phyloP scores from a whole-genome alignment of 2,888 invertebrate genomes.

The Plemyria rubiginata region DNA sequence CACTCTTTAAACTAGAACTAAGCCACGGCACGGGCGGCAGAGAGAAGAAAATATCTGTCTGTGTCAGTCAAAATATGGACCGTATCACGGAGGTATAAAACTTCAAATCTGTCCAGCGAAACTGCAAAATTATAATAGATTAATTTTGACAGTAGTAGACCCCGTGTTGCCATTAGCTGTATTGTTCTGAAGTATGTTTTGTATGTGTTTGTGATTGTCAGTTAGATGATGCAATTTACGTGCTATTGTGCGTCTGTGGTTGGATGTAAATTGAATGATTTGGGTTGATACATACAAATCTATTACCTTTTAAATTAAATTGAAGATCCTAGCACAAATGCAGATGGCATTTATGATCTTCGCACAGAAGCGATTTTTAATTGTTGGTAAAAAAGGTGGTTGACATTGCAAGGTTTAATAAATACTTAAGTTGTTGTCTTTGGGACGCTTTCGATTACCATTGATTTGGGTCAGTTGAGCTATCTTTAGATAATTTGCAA shows the following conservation, averaged over 20 bases:
- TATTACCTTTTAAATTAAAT: background rate
- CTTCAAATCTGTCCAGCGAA: background rate
- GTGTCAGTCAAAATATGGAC: background rate
- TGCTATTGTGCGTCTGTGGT: constrained; percentile 20
- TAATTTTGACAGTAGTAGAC: background rate
- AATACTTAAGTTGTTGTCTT: no score
- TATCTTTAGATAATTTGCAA: no score
- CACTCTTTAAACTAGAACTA: no score
- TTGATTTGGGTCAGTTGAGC: no score
- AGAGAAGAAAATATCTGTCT: no score
- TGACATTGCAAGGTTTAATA: no score
- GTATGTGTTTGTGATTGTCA: constrained; percentile 28
- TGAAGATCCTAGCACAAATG: background rate
- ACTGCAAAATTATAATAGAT: background rate
- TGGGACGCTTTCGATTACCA: no score
- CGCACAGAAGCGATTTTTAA: no score
- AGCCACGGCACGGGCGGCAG: no score
- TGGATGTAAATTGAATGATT: constrained; percentile 2
- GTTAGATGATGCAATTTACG: constrained; percentile 29
- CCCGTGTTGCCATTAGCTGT: constrained; percentile 65
- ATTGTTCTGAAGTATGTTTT: constrained; percentile 58
- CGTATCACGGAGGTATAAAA: background rate
- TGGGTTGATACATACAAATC: background rate
- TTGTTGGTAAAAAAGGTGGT: no score
- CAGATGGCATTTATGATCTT: no score